phyloP scores from a whole-genome alignment of 2,888 invertebrate species.

The Lepetodrilus schrolli region DNA sequence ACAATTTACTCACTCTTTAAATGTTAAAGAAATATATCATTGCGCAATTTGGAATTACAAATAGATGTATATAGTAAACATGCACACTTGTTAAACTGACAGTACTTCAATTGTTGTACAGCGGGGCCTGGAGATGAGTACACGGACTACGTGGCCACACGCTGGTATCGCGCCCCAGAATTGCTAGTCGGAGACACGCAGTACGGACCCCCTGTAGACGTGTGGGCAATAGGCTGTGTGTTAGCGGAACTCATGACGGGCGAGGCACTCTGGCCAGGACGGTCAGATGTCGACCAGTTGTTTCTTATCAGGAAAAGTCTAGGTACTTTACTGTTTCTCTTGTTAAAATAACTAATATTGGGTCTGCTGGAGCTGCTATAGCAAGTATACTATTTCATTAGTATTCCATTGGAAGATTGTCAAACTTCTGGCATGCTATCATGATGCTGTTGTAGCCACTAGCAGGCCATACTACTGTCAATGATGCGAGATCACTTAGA shows the following conservation, averaged over 20 bases:
- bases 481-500: too few species aligned
- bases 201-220: slow-evolving; percentile 88
- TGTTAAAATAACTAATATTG: too few species aligned
- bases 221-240: slow-evolving; percentile 93
- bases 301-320: slow-evolving; percentile 95
- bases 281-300: slow-evolving; percentile 98
- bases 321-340: slow-evolving; percentile 78
- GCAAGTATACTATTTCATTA: neutral
- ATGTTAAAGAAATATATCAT: too few species aligned
- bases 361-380: too few species aligned
- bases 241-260: slow-evolving; percentile 77
- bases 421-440: neutral
- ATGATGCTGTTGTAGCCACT: neutral
- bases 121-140: slow-evolving; percentile 95
- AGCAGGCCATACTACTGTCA: too few species aligned
- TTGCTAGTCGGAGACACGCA: slow-evolving; percentile 95
- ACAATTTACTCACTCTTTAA: too few species aligned
- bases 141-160: slow-evolving; percentile 98
- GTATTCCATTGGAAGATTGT: neutral
- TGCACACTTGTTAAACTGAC: neutral
- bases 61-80: too few species aligned
- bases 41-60: too few species aligned
- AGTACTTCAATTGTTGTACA: slow-evolving; percentile 40
- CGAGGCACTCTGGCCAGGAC: slow-evolving; percentile 89
- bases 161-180: slow-evolving; percentile 99